Base-by-base conservation (phyloP, 2,888 invertebrate species). In the Scaptomyza polygonia region DNA sequence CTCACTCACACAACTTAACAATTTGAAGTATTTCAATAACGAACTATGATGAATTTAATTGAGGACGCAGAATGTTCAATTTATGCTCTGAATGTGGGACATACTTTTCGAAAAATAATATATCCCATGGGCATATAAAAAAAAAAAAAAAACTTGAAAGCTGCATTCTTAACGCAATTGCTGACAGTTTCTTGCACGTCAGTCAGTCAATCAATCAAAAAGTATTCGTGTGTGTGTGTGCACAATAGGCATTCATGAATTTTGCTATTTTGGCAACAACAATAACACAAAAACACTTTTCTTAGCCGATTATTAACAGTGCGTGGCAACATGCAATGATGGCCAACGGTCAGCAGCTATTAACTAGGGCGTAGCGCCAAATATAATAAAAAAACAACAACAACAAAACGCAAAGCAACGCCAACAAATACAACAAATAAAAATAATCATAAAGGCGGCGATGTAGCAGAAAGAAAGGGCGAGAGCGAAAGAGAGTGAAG, bases 301-400 rank as follows among this genome's bases (percentile, higher is more conserved):
- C 42, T 54, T 54, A 48, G 49, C 40, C 57, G 40, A 53, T 67
- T 76, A 42, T 61, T 36, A 58, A 42, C 53, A 49, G 54, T 61
- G 71, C 70, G 57, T 73, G 70, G 70, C 57, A 65, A 69, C 75
- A 62, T 69, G 76, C 56, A 69, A 65, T 59, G 66, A 66, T 52
- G 59, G 49, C 49, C 69, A 69, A 62, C 59, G 70, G 70, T 61
- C 75, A 70, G 59, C 45, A 56, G 44, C 62, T 64, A 32, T 64
- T 61, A 63, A 71, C 71, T 79, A 67, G 86, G 86, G 82, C 83
- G 83, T 68, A 61, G 62, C 71, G 67, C 64, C 54, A 67, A 70
- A 65, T 63, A 51, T 3, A 2, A 32, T 12, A 12, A 12, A 32
- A 32, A 34, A 34, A 21, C 21, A 21, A 21, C 21, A 21, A 2